Evolutionary conservation across 2,888 invertebrate genomes (phyloP), one percentile per base, ranked within the genome.

Genomic region (Pardosa pseudoannulata): DNA sequence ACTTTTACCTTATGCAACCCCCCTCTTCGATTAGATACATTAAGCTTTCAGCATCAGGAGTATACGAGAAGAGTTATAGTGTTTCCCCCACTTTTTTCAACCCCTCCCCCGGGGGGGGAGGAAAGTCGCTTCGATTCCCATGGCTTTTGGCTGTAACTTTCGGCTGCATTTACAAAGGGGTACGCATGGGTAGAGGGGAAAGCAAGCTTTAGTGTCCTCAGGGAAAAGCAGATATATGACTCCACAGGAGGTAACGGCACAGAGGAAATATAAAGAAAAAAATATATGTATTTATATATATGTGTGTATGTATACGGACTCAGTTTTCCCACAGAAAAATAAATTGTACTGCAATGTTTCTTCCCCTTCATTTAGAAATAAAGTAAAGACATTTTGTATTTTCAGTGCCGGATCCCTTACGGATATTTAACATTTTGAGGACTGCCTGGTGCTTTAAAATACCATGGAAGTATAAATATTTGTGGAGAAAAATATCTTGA

Each of bases 21-120:
- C 64, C 67, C 50, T n/a, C 36, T 75, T 82, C 83, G 83, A 83
- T 83, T 83, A 83, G 76, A 78, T 72, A 76, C 83, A 83, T 83
- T 83, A 83, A 83, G 83, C 76, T 83, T 83, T 83, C 83, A 83
- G 72, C 83, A 32, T 64, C 65, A 39, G 81, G 71, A 27, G 39
- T 23, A 29, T 16, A 1, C 29, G 41, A 62, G 81, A 67, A 50
- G 64, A 81, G 67, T 81, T 81, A 74, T 70, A 41, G 71, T 72
- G 70, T 46, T 32, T 31, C n/a, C 36, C 41, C 73, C 70, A 36
- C 65, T 28, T 41, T 64, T 19, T 13, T 5, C 5, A 46, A 36
- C 39, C 76, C n/a, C n/a, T n/a, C n/a, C n/a, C n/a, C 29, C 36
- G 27, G 16, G 67, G 62, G 67, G 67, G 39, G 46, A 36, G 36